Percentiles rank a stretch among this genome's conserved stretches.
These are phyloP conservation scores for Hydra vulgaris DNA, from an alignment of 30 jellyfish, hydroid and myxozoan genomes.

Conservation along the genomic window DNA sequence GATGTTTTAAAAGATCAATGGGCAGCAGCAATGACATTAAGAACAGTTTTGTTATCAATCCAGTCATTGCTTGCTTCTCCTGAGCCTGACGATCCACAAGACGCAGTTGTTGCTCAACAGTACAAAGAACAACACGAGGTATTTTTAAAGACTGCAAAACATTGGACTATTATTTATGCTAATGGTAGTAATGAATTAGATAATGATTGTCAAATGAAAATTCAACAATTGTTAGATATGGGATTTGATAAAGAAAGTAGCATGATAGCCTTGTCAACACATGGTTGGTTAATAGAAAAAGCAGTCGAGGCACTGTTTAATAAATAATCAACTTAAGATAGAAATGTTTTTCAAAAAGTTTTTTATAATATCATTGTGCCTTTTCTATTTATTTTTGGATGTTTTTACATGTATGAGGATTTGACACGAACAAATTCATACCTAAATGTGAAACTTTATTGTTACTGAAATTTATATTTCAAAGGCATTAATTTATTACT, in stretches of 20 bases:
- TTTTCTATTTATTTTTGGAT: neutral
- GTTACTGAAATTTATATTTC: too few relatives aligned
- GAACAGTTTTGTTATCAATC: constrained; percentile 80
- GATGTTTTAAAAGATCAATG: constrained; percentile 90
- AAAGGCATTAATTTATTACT: too few relatives aligned
- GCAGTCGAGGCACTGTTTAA: constrained; percentile 81
- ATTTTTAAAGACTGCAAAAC: constrained; percentile 58
- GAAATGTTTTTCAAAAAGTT: neutral
- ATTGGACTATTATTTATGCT: constrained; percentile 77
- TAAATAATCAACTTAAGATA: constrained; percentile 2
- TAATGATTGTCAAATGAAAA: constrained; percentile 45
- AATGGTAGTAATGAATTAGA: constrained; percentile 58
- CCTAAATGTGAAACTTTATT: too few relatives aligned
- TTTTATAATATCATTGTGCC: neutral
- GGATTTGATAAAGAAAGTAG: constrained; percentile 89
- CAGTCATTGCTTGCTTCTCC: constrained; percentile 93
- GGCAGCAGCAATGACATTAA: constrained; percentile 98
- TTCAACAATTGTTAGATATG: constrained; percentile 73
- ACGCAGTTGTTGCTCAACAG: constrained; percentile 97
- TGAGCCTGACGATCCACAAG: constrained; percentile 98
- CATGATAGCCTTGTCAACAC: constrained; percentile 79
- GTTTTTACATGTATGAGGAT: neutral
- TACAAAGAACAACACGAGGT: constrained; percentile 50
- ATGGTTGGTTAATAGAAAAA: constrained; percentile 73
- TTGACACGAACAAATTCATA: too few relatives aligned